Evolutionary conservation across 2,113 vertebrate genomes (phyloP).

Genomic region (Pelodiscus sinensis): DNA sequence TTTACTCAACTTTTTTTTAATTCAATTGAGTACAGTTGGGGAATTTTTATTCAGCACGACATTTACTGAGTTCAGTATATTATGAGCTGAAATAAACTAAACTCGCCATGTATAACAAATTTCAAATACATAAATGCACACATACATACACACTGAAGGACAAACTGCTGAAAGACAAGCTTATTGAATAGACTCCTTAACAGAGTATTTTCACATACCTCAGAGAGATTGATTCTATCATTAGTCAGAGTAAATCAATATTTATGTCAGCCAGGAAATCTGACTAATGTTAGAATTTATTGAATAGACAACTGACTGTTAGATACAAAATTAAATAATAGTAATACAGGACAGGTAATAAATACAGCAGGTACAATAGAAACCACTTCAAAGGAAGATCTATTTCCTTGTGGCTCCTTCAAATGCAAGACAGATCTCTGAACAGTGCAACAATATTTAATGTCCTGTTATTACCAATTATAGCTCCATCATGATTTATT

Average conservation of each 20-base stretch:
- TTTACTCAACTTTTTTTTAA: constrained; percentile 31
- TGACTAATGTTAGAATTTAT: constrained; percentile 71
- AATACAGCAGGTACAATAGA: constrained; percentile 51
- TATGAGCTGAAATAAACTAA: constrained; percentile 44
- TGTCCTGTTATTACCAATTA: background rate
- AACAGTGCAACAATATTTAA: background rate
- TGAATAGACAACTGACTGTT: constrained; percentile 67
- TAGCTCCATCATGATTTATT: constrained; percentile 6
- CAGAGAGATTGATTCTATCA: constrained; percentile 37
- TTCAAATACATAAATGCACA: constrained; percentile 27
- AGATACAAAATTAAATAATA: constrained; percentile 69
- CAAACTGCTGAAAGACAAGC: constrained; percentile 21
- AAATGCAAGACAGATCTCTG: background rate
- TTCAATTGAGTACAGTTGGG: constrained; percentile 4
- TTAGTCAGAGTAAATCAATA: constrained; percentile 71
- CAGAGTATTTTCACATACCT: background rate
- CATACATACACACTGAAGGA: constrained; percentile 10
- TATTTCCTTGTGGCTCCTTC: constrained; percentile 38
- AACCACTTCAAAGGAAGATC: constrained; percentile 41
- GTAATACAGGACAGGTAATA: constrained; percentile 56
- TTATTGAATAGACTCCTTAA: constrained; percentile 52
- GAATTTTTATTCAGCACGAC: constrained; percentile 30
- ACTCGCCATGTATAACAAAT: constrained; percentile 16
- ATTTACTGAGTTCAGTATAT: background rate
- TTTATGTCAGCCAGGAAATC: constrained; percentile 68